Base-by-base conservation (phyloP, 2,113 vertebrate species). In the Gobiocypris rarus region DNA sequence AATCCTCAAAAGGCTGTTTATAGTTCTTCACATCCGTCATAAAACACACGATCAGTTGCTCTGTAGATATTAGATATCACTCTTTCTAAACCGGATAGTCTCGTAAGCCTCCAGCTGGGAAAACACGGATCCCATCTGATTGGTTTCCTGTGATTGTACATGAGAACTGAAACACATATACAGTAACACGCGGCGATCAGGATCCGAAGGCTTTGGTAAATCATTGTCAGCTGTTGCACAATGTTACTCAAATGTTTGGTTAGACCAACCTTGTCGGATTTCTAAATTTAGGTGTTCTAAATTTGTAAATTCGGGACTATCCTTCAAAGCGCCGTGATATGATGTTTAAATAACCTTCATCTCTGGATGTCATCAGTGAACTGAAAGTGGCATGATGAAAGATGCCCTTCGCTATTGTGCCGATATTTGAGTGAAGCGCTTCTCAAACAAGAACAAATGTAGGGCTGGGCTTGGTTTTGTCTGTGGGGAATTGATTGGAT, bases 211-310 rank as follows among this genome's bases (percentile, higher is more conserved):
- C n/a, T 17, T 15, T 9, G 26, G 56, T 26, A 43, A 78, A 78
- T 78, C 38, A 43, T 61, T 78, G 38, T 17, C 34, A 26, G 34
- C 6, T 7, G 52, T 58, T 41, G 22, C 48, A 54, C 73, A 75
- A 54, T n/a, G 22, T 41, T 14, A 70, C 19, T 31, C 41, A 41
- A 41, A 69, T 41, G 17, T 69, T 69, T 69, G 17, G 11, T 41
- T 22, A 38, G 22, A 45, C n/a, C 3, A 5, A 24, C 69, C 11
- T 78, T 45, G 34, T 43, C 1, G 24, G 38, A 1, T 45, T 43
- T 78, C 76, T 78, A 78, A 61, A 63, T 61, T 45, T 45, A 78
- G 75, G 0, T 7, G 13, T 22, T 79, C 52, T 65, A 58, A 31
- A 82, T 79, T 45, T 45, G 14, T 52, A 22, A 5, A n/a, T 69